These are phyloP conservation scores for Ptychochromis oligacanthus DNA, from an alignment of 2,113 vertebrate genomes.

Conservation along the genomic window DNA sequence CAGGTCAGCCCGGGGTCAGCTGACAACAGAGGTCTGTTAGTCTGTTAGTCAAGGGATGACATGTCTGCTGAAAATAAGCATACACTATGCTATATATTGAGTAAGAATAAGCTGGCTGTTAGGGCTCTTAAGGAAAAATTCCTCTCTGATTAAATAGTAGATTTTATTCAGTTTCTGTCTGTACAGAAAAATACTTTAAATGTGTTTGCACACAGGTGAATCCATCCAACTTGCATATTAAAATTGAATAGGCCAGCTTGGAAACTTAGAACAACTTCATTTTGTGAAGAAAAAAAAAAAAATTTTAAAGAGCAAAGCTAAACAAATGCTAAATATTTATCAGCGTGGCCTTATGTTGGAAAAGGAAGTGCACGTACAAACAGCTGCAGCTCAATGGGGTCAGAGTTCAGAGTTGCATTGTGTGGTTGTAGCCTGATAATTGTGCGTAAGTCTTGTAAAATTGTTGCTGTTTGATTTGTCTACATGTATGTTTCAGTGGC, in stretches of 20 bases:
- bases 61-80: not conserved
- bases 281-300: no score
- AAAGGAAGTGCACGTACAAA: not conserved
- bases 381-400: not conserved
- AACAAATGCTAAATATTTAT: not conserved
- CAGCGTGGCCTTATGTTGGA: fast-evolving
- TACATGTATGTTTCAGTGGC: not conserved
- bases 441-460: not conserved
- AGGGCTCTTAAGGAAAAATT: not conserved
- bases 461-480: not conserved
- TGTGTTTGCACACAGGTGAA: no score
- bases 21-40: not conserved
- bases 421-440: not conserved
- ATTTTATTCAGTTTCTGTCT: no score
- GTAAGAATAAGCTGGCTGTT: not conserved
- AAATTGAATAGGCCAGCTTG: no score
- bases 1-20: constrained; percentile 6
- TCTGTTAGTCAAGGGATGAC: not conserved
- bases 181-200: no score
- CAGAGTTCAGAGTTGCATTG: not conserved
- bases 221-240: no score
- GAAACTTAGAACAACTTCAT: no score
- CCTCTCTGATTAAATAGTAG: not conserved
- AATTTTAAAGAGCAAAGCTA: not conserved
- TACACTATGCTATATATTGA: no score